Evolutionary conservation across 2,113 vertebrate genomes (phyloP).

Genomic region (Notechis scutatus): DNA sequence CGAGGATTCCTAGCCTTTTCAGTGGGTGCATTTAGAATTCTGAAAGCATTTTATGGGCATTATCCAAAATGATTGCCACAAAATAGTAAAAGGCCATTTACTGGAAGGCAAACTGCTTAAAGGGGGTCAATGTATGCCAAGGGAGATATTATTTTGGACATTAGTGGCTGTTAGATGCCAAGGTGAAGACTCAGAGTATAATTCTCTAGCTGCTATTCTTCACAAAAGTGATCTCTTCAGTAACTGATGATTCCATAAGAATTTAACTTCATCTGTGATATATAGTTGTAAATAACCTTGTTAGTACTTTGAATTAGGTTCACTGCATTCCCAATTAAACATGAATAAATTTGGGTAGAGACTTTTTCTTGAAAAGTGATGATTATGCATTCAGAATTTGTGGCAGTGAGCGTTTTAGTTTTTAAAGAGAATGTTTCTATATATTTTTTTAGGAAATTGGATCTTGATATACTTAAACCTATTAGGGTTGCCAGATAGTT

Average conservation of each 20-base stretch:
- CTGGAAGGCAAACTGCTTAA: not conserved
- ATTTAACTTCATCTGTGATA: not conserved
- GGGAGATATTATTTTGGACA: not conserved
- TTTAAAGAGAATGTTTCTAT: not conserved
- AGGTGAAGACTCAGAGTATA: not conserved
- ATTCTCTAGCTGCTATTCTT: not conserved
- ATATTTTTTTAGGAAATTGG: not conserved
- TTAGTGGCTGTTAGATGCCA: not conserved
- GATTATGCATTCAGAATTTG: not conserved
- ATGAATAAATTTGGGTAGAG: not conserved
- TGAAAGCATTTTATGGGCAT: not conserved
- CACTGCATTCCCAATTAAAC: not conserved
- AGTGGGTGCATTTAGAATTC: not conserved
- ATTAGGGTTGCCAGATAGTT: not conserved
- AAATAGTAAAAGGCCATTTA: not conserved
- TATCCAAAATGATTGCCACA: not conserved
- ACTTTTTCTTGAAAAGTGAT: not conserved
- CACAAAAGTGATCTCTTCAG: not conserved
- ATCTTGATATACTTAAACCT: not conserved
- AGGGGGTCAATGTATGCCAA: not conserved
- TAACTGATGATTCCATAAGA: not conserved
- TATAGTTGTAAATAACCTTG: not conserved
- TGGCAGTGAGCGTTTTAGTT: not conserved
- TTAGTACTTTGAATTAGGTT: not conserved
- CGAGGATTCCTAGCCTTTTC: not conserved